These are phyloP conservation scores for Ectropis crepuscularia DNA, from an alignment of 2,888 invertebrate species.

Conservation along the genomic window DNA sequence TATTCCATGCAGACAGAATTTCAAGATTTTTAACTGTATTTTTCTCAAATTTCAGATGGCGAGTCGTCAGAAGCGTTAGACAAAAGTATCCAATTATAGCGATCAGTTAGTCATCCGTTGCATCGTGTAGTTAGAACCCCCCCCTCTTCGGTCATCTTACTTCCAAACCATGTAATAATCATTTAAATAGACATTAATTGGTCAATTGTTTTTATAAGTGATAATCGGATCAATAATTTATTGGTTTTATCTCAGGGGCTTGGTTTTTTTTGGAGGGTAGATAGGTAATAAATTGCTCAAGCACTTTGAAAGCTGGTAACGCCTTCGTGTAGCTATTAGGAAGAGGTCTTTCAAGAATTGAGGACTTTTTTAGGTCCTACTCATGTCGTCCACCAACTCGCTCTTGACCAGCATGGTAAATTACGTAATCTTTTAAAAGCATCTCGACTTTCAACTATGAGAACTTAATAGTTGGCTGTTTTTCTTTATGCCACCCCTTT, in stretches of 20 bases:
- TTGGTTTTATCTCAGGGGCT: neutral
- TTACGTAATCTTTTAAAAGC: too few relatives aligned
- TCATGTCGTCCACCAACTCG: too few relatives aligned
- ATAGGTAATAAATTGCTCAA: slow-evolving; percentile 49
- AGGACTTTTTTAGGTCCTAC: too few relatives aligned
- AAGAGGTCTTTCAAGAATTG: too few relatives aligned
- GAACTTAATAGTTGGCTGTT: too few relatives aligned
- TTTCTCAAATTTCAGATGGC: slow-evolving; percentile 39
- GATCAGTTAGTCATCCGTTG: slow-evolving; percentile 12
- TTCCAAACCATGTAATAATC: neutral
- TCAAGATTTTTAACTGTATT: neutral
- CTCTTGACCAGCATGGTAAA: too few relatives aligned
- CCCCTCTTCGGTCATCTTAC: slow-evolving; percentile 22
- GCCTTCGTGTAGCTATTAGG: slow-evolving; percentile 29
- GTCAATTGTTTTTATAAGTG: too few relatives aligned
- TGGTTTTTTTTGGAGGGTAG: slow-evolving; percentile 35
- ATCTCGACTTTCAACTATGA: too few relatives aligned
- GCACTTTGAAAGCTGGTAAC: slow-evolving; percentile 42
- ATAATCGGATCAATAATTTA: too few relatives aligned
- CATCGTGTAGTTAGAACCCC: slow-evolving; percentile 5
- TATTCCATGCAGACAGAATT: too few relatives aligned
- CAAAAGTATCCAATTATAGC: slow-evolving; percentile 33
- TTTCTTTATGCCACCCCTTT: too few relatives aligned
- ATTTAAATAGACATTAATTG: neutral
- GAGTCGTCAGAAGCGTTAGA: slow-evolving; percentile 29